Percentiles rank a stretch among this genome's conserved stretches.
These are phyloP conservation scores for Linepithema humile DNA, from an alignment of 1,140 invertebrate species.

Conservation along the genomic window DNA sequence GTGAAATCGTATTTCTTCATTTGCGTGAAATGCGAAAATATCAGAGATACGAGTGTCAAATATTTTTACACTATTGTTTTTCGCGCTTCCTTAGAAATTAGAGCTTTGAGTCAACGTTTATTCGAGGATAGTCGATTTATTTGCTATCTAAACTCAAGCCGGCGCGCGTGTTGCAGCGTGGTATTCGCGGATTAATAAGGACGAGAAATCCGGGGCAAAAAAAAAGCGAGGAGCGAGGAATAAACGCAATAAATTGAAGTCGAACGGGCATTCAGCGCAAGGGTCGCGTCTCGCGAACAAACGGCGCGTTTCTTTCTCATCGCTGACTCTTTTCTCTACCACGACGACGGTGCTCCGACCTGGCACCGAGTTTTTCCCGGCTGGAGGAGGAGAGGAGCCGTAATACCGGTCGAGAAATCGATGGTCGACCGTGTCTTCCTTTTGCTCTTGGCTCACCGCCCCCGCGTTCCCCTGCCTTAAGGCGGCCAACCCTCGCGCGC, in stretches of 20 bases:
- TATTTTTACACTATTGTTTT: not conserved
- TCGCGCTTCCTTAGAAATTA: not conserved
- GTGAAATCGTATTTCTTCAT: not conserved
- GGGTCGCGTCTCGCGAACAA: constrained; percentile 37
- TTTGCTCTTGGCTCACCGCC: constrained; percentile 22
- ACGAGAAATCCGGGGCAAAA: constrained; percentile 8
- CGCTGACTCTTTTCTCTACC: constrained; percentile 24
- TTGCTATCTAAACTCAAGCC: not conserved
- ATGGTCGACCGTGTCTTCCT: constrained; percentile 66
- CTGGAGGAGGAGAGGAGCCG: constrained; percentile 65
- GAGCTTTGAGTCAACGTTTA: not conserved
- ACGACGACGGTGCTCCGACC: constrained; percentile 17
- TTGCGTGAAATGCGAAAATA: not conserved
- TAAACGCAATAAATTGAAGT: constrained; percentile 42
- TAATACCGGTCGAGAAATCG: constrained; percentile 75
- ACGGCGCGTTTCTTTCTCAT: constrained; percentile 13
- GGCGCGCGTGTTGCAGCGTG: not conserved
- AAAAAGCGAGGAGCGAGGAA: not conserved
- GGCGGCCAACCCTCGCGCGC: constrained; percentile 55
- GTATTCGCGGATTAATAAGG: constrained; percentile 30
- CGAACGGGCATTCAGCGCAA: constrained; percentile 21
- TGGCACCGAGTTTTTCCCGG: constrained; percentile 63
- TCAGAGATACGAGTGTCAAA: not conserved
- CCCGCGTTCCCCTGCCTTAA: constrained; percentile 8
- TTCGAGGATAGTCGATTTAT: not conserved